Conservation (phyloP, 2,888 invertebrate genomes). For the Eulithis prunata region DNA sequence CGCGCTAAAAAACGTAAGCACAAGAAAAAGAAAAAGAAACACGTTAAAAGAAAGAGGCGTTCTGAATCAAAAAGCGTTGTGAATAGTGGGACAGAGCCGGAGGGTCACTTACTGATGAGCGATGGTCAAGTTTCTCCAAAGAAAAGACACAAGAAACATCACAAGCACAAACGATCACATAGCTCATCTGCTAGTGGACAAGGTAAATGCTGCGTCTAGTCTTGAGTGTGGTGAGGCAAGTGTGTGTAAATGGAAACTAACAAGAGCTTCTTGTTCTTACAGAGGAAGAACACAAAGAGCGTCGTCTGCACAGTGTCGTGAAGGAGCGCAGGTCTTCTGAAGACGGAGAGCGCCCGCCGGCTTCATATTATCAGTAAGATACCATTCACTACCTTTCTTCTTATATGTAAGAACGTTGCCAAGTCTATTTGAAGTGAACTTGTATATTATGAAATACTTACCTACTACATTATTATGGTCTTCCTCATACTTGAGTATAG, state of each 20-base stretch:
- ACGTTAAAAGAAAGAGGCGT: constrained; percentile 74
- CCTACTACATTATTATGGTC: too few relatives aligned
- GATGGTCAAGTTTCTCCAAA: constrained; percentile 74
- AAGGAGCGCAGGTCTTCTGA: constrained; percentile 70
- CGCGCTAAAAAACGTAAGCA: constrained; percentile 78
- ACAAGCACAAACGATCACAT: constrained; percentile 70
- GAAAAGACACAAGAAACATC: constrained; percentile 74
- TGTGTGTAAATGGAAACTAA: not conserved
- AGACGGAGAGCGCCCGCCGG: constrained; percentile 64
- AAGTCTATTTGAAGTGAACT: too few relatives aligned
- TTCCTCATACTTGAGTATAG: too few relatives aligned
- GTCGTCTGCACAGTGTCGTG: constrained; percentile 74
- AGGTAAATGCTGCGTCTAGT: constrained; percentile 49
- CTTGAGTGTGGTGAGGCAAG: not conserved
- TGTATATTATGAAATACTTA: too few relatives aligned
- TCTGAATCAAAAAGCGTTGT: constrained; percentile 56
- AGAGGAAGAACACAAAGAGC: constrained; percentile 58
- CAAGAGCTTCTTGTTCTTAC: constrained; percentile 17
- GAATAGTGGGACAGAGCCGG: constrained; percentile 57
- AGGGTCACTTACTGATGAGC: constrained; percentile 64
- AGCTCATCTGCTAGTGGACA: constrained; percentile 61
- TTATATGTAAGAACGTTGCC: too few relatives aligned
- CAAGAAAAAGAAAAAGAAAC: constrained; percentile 82
- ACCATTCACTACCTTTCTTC: too few relatives aligned
- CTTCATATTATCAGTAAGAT: constrained; percentile 76